phyloP scores from a whole-genome alignment of 2,888 invertebrate genomes.

The Brenthis hecate region DNA sequence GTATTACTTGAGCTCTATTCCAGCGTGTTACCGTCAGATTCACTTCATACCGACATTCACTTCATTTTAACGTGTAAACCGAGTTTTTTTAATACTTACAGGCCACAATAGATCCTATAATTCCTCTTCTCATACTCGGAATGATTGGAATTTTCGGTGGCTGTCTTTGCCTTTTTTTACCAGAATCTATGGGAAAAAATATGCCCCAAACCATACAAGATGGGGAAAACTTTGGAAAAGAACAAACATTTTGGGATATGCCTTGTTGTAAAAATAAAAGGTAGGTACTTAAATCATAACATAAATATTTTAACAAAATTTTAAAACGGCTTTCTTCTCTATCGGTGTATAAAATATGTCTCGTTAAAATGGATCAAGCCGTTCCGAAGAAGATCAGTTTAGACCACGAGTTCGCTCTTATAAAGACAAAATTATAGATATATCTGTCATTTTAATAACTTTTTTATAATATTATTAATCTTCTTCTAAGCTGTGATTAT shows the following conservation, averaged over 20 bases:
- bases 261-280: conserved; percentile 82
- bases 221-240: conserved; percentile 91
- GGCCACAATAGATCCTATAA: conserved; percentile 86
- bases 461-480: no score
- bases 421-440: no score
- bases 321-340: no score
- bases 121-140: conserved; percentile 91
- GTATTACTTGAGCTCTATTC: no score
- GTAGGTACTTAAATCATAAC: background rate
- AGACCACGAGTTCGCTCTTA: no score
- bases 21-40: no score
- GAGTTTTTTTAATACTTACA: conserved; percentile 51
- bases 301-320: background rate
- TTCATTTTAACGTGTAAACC: background rate
- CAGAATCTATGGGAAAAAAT: conserved; percentile 91
- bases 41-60: no score
- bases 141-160: conserved; percentile 89
- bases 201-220: conserved; percentile 92
- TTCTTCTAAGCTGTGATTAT: no score
- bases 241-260: conserved; percentile 91
- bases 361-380: no score
- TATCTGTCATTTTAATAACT: no score
- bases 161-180: conserved; percentile 87
- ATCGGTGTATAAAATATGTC: no score
- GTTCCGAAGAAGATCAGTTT: no score